Evolutionary conservation across 2,888 invertebrate species (phyloP).

Genomic region (Drosophila neutralis): DNA sequence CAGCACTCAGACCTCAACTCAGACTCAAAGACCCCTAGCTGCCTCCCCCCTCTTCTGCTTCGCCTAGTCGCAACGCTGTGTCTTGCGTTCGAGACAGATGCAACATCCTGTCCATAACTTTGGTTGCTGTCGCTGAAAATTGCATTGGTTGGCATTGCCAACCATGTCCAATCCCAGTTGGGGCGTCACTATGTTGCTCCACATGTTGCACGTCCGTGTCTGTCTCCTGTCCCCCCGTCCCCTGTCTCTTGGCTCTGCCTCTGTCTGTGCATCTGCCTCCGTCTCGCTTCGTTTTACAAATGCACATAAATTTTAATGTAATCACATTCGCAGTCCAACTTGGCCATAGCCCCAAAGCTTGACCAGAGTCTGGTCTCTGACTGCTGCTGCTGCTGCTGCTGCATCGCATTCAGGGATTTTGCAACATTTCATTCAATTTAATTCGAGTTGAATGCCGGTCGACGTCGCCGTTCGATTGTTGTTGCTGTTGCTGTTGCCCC

Average conservation of each 20-base stretch:
- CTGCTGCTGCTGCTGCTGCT: slow-evolving; percentile 22
- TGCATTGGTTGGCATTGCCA: slow-evolving; percentile 59
- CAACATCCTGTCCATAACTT: slow-evolving; percentile 80
- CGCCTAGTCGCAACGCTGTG: neutral
- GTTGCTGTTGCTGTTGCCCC: slow-evolving; percentile 16
- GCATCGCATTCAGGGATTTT: slow-evolving; percentile 63
- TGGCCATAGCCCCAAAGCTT: slow-evolving; percentile 42
- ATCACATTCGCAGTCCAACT: slow-evolving; percentile 74
- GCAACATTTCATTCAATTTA: slow-evolving; percentile 75
- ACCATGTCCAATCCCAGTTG: slow-evolving; percentile 38
- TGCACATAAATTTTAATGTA: slow-evolving; percentile 82
- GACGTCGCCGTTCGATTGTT: slow-evolving; percentile 54
- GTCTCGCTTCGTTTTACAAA: slow-evolving; percentile 64
- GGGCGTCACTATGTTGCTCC: slow-evolving; percentile 65
- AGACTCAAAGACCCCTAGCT: neutral
- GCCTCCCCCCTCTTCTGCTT: neutral
- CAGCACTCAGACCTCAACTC: slow-evolving; percentile 6
- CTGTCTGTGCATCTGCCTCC: slow-evolving; percentile 1
- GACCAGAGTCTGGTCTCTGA: slow-evolving; percentile 24
- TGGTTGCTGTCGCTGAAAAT: slow-evolving; percentile 61
- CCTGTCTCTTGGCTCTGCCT: neutral
- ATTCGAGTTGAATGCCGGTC: slow-evolving; percentile 64
- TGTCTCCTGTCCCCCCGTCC: neutral
- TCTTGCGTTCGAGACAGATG: slow-evolving; percentile 60
- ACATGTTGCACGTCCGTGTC: slow-evolving; percentile 72